Evolutionary conservation across 2,888 invertebrate species (phyloP), one percentile per base, ranked within the genome.

Genomic region (Ganaspis brasiliensis): DNA sequence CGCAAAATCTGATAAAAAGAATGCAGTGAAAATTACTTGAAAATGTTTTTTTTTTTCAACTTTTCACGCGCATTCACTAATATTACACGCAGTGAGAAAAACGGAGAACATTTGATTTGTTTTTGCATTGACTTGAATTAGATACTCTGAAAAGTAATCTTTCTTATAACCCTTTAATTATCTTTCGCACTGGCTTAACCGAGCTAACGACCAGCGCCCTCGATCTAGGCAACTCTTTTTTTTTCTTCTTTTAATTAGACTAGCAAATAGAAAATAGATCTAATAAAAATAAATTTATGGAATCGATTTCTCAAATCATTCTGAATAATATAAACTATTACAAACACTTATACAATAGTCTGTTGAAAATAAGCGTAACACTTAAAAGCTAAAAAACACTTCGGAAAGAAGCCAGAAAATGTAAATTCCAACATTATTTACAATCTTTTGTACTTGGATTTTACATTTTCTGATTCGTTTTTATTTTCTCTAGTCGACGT

Each of bases 181-280:
- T 70, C 49, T 70, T 70, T 45, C 49, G 49, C 70, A 52, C 70
- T 49, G 67, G 49, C 24, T 67, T 67, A 40, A 67, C 67, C 70
- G 70, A 70, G 45, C 21, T 26, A 80, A 71, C 80, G 80, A 73
- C 80, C 80, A 80, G 80, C 80, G 78, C 80, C 71, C 76, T 10
- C 55, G 35, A 21, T 24, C 45, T 77, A 79, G 77, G 73, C 75
- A 79, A 76, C 24, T 24, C 61, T 72, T 19, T 57, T 57, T 75
- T 40, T 9, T 40, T 19, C n/a, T n/a, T 24, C 52, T 40, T 67
- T 61, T 35, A 55, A 12, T 21, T 24, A 61, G 19, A 61, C 61
- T 37, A 37, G 35, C 35, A 35, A 61, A 61, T 61, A 61, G 19
- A 61, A 61, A 61, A 61, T 61, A 61, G 9, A 35, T 57, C 31